Conservation (phyloP, 1,140 invertebrate species). For the Hestina assimilis region DNA sequence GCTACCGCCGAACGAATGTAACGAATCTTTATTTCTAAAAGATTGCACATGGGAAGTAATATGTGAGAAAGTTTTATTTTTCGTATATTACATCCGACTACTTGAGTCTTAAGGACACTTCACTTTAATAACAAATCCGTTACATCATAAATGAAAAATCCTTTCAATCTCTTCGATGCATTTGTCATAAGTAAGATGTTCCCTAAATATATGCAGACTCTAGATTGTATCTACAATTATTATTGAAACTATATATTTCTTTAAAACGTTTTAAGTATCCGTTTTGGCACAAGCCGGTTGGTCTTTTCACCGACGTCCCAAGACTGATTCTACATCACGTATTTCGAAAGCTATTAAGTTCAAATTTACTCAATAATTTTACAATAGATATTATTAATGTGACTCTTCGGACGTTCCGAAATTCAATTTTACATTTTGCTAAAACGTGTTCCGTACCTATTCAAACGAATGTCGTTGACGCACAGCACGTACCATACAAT, state of each 20-base stretch:
- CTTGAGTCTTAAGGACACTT: constrained; percentile 3
- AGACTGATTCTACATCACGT: constrained; percentile 31
- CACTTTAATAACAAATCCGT: background rate
- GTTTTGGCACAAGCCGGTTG: constrained; percentile 56
- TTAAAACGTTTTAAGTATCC: constrained; percentile 35
- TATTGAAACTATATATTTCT: constrained; percentile 10
- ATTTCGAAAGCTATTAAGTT: constrained; percentile 44
- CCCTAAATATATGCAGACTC: constrained; percentile 8
- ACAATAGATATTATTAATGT: constrained; percentile 31
- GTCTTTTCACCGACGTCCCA: constrained; percentile 34
- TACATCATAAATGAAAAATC: background rate
- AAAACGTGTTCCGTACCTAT: constrained; percentile 65
- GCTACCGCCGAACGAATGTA: too few species aligned
- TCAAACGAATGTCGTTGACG: constrained; percentile 51
- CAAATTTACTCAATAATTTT: constrained; percentile 36
- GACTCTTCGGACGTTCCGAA: constrained; percentile 39
- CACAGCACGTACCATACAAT: constrained; percentile 42
- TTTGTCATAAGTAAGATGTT: constrained; percentile 8
- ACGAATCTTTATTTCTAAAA: too few species aligned
- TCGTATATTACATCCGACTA: background rate
- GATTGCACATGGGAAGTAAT: too few species aligned
- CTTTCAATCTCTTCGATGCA: constrained; percentile 3
- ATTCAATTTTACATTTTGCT: constrained; percentile 51
- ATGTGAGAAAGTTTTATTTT: too few species aligned
- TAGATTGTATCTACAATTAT: constrained; percentile 18